These are phyloP conservation scores for Coptotermes formosanus DNA, from an alignment of 1,140 invertebrate genomes.

Conservation along the genomic window DNA sequence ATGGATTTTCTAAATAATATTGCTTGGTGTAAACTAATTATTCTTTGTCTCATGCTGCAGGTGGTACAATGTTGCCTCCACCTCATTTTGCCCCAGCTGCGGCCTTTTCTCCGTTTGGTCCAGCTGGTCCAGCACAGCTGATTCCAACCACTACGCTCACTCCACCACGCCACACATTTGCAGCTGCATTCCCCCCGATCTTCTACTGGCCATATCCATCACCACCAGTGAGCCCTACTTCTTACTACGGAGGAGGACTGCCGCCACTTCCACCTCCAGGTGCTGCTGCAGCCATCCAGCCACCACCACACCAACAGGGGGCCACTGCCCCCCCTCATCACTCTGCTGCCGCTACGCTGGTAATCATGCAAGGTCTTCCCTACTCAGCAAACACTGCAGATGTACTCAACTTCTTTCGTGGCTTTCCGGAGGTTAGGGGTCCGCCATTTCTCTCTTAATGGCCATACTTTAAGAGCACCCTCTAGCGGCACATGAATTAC, in stretches of 20 bases:
- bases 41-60: constrained; percentile 40
- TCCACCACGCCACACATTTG: constrained; percentile 35
- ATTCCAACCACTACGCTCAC: constrained; percentile 48
- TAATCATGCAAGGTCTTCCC: constrained; percentile 53
- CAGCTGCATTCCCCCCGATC: constrained; percentile 59
- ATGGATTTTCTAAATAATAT: not conserved
- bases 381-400: constrained; percentile 48
- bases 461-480: not conserved
- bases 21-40: not conserved
- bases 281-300: constrained; percentile 43
- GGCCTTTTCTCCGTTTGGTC: constrained; percentile 46
- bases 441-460: constrained; percentile 24
- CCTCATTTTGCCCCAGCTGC: constrained; percentile 46
- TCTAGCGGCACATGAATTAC: not conserved
- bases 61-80: constrained; percentile 58
- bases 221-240: constrained; percentile 85
- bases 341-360: constrained; percentile 44
- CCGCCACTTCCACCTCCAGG: constrained; percentile 41
- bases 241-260: constrained; percentile 63
- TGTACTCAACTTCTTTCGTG: constrained; percentile 51
- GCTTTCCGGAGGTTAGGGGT: constrained; percentile 49
- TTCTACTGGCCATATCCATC: constrained; percentile 91
- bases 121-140: constrained; percentile 45
- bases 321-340: constrained; percentile 46
- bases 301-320: constrained; percentile 36